A percentile compares a stretch with the other conserved stretches of the same genome.
These are phyloP conservation scores for Proterorhinus semilunaris DNA, from an alignment of 2,113 vertebrate genomes.

Conservation along the genomic window DNA sequence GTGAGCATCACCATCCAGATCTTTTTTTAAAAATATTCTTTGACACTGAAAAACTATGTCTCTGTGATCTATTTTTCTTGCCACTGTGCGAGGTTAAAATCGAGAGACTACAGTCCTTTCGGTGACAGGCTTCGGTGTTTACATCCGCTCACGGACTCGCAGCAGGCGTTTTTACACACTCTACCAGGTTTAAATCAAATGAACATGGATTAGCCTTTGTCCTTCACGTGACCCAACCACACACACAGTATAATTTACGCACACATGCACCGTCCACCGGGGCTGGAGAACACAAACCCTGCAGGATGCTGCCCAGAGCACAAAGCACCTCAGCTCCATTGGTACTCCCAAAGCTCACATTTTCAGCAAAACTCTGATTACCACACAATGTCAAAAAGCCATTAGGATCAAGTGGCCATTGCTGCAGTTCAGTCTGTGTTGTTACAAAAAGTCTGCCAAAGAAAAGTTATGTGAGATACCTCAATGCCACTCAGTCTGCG, in stretches of 20 bases:
- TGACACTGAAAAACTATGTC: too few species aligned
- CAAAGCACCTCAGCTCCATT: constrained; percentile 49
- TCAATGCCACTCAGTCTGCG: too few species aligned
- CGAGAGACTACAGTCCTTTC: constrained; percentile 12
- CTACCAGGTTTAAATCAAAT: constrained; percentile 49
- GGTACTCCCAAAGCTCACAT: constrained; percentile 55
- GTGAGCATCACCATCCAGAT: too few species aligned
- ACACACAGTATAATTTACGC: constrained; percentile 29
- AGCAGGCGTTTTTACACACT: constrained; percentile 27
- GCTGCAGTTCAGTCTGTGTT: background rate
- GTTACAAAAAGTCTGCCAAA: background rate
- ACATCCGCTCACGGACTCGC: constrained; percentile 32
- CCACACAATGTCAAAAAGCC: constrained; percentile 35
- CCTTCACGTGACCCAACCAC: constrained; percentile 60
- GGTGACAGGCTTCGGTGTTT: constrained; percentile 28
- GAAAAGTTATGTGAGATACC: background rate
- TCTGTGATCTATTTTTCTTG: constrained; percentile 5
- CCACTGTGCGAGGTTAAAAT: constrained; percentile 31
- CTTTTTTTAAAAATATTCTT: too few species aligned
- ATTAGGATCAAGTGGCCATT: constrained; percentile 41
- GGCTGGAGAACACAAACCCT: constrained; percentile 45
- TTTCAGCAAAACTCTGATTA: constrained; percentile 47
- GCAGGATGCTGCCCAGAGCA: constrained; percentile 33
- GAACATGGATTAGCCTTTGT: constrained; percentile 51
- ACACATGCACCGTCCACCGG: constrained; percentile 42